Evolutionary conservation across 1,140 invertebrate species (phyloP).

Genomic region (Hestina assimilis): DNA sequence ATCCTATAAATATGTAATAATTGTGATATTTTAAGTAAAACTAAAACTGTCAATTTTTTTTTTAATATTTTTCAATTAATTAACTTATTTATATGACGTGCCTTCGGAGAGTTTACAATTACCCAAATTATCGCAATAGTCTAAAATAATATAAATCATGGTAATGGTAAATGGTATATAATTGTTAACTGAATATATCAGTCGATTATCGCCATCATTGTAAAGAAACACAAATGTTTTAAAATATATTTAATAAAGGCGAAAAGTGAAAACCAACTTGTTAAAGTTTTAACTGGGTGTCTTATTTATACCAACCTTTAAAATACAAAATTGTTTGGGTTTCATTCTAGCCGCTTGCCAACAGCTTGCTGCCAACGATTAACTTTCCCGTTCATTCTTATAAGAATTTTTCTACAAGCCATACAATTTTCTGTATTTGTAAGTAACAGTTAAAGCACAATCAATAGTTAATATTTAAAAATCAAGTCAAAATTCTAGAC

Average conservation of each 20-base stretch:
- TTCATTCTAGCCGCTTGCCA: slow-evolving; percentile 24
- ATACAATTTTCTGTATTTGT: slow-evolving; percentile 22
- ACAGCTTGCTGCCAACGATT: slow-evolving; percentile 24
- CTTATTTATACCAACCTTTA: slow-evolving; percentile 16
- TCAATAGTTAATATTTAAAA: background rate
- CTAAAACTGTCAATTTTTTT: no score
- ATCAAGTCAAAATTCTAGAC: background rate
- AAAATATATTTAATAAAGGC: background rate
- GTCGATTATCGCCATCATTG: no score
- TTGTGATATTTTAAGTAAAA: no score
- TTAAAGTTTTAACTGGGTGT: slow-evolving; percentile 13
- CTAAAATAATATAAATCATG: no score
- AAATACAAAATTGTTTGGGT: slow-evolving; percentile 22
- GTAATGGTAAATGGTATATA: no score
- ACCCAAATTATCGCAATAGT: no score
- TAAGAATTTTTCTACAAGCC: slow-evolving; percentile 23
- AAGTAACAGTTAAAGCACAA: background rate
- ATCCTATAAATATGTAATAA: no score
- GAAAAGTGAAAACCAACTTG: slow-evolving; percentile 17
- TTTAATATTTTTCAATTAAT: no score
- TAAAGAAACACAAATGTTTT: no score
- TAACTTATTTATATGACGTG: no score
- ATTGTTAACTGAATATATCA: no score
- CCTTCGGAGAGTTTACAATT: no score
- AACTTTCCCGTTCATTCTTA: slow-evolving; percentile 27